Percentiles rank a stretch among this genome's conserved stretches.
Evolutionary conservation across 2,113 vertebrate species (phyloP).

Genomic region (Oxyruncus cristatus): DNA sequence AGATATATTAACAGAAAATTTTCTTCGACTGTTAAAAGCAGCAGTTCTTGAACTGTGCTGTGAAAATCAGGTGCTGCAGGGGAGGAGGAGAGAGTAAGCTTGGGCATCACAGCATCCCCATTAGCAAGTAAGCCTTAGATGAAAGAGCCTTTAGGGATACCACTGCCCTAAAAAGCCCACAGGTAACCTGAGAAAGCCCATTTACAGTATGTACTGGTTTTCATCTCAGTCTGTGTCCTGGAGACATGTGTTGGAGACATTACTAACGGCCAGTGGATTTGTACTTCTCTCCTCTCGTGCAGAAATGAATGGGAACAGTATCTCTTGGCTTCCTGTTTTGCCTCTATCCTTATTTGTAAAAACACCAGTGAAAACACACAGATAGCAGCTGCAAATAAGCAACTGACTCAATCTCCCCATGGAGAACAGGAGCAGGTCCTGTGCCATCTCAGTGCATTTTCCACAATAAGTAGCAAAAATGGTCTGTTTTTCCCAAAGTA

Average conservation of each 20-base stretch:
- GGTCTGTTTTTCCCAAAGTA: background rate
- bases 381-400: background rate
- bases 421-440: background rate
- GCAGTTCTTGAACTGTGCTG: background rate
- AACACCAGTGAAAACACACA: background rate
- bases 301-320: background rate
- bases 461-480: background rate
- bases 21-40: background rate
- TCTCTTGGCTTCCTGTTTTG: background rate
- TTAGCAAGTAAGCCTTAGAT: background rate
- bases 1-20: background rate
- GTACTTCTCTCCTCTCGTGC: background rate
- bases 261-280: background rate
- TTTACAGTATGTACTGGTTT: background rate
- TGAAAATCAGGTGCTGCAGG: background rate
- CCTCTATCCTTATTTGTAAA: background rate
- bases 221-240: background rate
- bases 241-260: background rate
- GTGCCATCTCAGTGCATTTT: background rate
- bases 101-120: background rate
- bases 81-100: background rate
- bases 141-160: background rate
- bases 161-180: background rate
- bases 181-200: background rate
- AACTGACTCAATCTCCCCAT: background rate